Conservation (phyloP, 2,888 invertebrate genomes). For the Xanthorhoe designata region DNA sequence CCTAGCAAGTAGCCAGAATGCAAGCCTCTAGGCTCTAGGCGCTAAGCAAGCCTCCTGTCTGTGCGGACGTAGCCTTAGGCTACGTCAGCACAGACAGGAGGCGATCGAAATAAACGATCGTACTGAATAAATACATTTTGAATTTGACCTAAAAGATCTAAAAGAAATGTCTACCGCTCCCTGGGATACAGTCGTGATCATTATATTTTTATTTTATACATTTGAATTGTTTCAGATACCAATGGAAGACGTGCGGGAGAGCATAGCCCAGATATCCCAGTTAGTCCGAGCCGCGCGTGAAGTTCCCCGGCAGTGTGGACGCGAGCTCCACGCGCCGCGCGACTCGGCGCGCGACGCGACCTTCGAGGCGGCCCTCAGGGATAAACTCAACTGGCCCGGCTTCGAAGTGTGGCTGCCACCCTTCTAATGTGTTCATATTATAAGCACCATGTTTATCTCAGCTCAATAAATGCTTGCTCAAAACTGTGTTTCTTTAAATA, state of each 20-base stretch:
- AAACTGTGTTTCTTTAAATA: conserved; percentile 11
- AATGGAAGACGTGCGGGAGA: conserved; percentile 76
- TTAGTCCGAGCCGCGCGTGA: conserved; percentile 75
- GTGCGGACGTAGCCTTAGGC: no score
- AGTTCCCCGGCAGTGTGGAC: conserved; percentile 67
- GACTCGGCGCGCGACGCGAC: conserved; percentile 77
- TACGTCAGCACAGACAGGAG: no score
- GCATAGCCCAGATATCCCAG: conserved; percentile 76
- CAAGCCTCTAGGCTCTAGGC: no score
- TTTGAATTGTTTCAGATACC: conserved; percentile 54
- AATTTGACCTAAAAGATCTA: no score
- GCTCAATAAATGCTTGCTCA: conserved; percentile 53
- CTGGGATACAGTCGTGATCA: no score
- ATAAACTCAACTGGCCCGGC: conserved; percentile 82
- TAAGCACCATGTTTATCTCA: conserved; percentile 42
- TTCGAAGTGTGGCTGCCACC: conserved; percentile 86
- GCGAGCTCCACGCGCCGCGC: conserved; percentile 68
- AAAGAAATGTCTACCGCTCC: no score
- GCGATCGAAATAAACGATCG: no score
- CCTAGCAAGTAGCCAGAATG: no score
- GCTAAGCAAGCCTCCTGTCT: no score
- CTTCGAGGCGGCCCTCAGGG: conserved; percentile 78
- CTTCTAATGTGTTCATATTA: conserved; percentile 72
- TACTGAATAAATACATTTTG: no score
- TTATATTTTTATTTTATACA: no score